Evolutionary conservation across 2,797 vertebrate genomes (phyloP).

Genomic region (Megaceryle alcyon): DNA sequence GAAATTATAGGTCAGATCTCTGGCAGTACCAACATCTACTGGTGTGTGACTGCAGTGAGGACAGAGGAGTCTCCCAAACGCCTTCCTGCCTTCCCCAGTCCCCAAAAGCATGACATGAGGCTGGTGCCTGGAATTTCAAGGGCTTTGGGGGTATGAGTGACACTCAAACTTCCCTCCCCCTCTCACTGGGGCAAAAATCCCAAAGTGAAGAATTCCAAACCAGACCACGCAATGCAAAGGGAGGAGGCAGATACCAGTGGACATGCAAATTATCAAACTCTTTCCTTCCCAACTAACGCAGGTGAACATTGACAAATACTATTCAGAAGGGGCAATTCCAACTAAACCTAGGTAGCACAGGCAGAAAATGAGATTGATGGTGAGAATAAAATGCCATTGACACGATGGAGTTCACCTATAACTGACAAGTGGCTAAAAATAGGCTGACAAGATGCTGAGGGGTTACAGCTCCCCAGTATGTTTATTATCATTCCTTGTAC

Average conservation of each 20-base stretch:
- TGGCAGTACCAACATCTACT: not conserved
- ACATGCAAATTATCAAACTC: not conserved
- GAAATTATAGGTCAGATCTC: not conserved
- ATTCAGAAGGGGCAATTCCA: not conserved
- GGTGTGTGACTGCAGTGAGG: not conserved
- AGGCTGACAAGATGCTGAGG: not conserved
- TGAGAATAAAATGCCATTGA: not conserved
- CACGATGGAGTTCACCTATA: not conserved
- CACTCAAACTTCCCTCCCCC: not conserved
- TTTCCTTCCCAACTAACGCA: not conserved
- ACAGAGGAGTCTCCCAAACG: not conserved
- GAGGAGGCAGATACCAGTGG: not conserved
- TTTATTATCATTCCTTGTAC: not conserved
- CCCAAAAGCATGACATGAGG: not conserved
- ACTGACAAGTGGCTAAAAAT: not conserved
- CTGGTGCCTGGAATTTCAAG: not conserved
- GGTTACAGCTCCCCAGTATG: not conserved
- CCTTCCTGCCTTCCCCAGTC: not conserved
- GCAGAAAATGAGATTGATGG: not conserved
- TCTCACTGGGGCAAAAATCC: not conserved
- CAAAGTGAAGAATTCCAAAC: not conserved
- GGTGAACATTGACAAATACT: not conserved
- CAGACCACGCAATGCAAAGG: not conserved
- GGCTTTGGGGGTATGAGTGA: not conserved
- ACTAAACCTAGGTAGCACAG: not conserved